A percentile compares a stretch with the other conserved stretches of the same genome.
These are phyloP conservation scores for Macrochelys suwanniensis DNA, from an alignment of 2,797 vertebrate species.

Conservation along the genomic window DNA sequence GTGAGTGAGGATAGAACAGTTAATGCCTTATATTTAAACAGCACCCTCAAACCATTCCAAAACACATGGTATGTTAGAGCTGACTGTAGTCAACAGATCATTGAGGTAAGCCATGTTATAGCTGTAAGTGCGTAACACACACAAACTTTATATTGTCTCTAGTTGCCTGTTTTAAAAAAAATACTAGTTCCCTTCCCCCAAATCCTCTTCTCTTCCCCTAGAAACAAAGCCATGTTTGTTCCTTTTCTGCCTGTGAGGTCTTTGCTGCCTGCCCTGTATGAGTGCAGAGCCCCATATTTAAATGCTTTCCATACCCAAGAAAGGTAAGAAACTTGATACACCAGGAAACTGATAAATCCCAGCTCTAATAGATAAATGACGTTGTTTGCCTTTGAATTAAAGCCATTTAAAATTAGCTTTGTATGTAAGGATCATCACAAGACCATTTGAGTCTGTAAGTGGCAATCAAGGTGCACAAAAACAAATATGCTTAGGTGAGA, in stretches of 20 bases:
- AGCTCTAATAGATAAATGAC: slow-evolving; percentile 40
- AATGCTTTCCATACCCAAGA: slow-evolving; percentile 64
- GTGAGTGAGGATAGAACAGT: neutral
- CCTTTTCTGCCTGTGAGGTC: slow-evolving; percentile 83
- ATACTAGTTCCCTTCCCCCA: slow-evolving; percentile 57
- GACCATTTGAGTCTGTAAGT: neutral
- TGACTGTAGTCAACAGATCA: neutral
- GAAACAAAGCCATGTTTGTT: slow-evolving; percentile 83
- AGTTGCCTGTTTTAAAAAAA: slow-evolving; percentile 49
- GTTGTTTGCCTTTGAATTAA: slow-evolving; percentile 10
- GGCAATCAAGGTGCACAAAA: slow-evolving; percentile 4
- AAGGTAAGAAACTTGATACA: slow-evolving; percentile 67
- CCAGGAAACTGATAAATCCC: slow-evolving; percentile 49
- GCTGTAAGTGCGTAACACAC: neutral
- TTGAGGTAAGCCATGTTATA: neutral
- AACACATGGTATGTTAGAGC: neutral
- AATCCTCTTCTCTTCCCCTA: slow-evolving; percentile 43
- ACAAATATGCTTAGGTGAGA: neutral
- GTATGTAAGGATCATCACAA: neutral
- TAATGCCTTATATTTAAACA: neutral
- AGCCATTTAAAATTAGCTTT: neutral
- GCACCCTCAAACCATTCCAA: slow-evolving; percentile 4
- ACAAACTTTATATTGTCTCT: slow-evolving; percentile 34
- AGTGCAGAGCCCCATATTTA: slow-evolving; percentile 72
- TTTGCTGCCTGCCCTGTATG: slow-evolving; percentile 65